phyloP scores from a whole-genome alignment of 2,113 vertebrate species.

The Hippopotamus amphibius region DNA sequence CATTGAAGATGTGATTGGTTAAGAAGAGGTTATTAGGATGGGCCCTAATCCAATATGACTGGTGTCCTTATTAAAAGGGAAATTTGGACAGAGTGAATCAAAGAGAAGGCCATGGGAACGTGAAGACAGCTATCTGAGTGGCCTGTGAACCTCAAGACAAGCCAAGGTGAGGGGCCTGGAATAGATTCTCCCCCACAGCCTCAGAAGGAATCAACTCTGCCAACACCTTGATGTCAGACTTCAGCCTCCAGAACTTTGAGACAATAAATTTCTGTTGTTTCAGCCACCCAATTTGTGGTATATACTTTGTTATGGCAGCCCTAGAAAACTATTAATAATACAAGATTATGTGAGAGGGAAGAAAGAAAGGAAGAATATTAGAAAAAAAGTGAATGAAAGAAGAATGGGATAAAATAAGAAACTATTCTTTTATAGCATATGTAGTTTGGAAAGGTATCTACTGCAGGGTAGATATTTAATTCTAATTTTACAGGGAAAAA shows the following conservation, averaged over 20 bases:
- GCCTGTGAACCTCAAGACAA: not conserved
- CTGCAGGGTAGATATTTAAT: not conserved
- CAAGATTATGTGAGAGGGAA: not conserved
- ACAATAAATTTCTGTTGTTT: not conserved
- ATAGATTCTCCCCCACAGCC: not conserved
- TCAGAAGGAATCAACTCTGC: not conserved
- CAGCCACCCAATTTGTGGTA: rapidly evolving
- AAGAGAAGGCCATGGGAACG: not conserved
- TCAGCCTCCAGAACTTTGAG: not conserved
- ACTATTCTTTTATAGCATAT: not conserved
- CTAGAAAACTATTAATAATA: not conserved
- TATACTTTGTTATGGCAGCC: not conserved
- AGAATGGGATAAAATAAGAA: not conserved
- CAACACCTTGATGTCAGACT: not conserved
- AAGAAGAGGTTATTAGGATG: not conserved
- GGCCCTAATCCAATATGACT: not conserved
- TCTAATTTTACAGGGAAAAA: not conserved
- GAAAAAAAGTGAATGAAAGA: not conserved
- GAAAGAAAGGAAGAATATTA: not conserved
- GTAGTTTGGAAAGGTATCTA: not conserved
- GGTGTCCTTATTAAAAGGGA: not conserved
- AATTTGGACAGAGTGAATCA: not conserved
- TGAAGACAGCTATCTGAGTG: not conserved
- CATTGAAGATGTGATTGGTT: not conserved
- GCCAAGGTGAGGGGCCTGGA: not conserved